Evolutionary conservation across 2,113 vertebrate species (phyloP), one percentile per base, ranked within the genome.

Genomic region (Dicerorhinus sumatrensis): DNA sequence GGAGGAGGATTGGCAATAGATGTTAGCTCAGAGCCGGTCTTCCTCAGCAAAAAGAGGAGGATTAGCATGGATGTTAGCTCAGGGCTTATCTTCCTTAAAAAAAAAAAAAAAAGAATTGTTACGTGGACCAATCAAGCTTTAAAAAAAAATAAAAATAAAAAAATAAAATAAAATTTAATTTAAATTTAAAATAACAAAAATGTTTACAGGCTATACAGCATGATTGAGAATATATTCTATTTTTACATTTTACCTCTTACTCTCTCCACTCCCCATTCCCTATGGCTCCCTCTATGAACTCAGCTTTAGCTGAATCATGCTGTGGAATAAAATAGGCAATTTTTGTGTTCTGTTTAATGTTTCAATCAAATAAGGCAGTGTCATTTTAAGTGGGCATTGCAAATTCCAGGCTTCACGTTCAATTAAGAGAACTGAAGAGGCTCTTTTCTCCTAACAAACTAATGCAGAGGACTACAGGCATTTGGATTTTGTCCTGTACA

Each of bases 401-500:
- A 94, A 90, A 98, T 93, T 63, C 72, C 33, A 89, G n/a, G 9
- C 69, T 81, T 96, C 88, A 56, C 63, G 93, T 96, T 97, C 95
- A 96, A 92, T 69, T 90, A 95, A 96, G 90, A 97, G 17, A 98
- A 80, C 23, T 13, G 14, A 85, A 27, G 76, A 97, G 25, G 31
- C 62, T 80, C 80, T 80, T 56, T 90, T 97, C 70, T 29, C 77
- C 54, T 89, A 85, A 39, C 33, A 80, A 39, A 93, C 62, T 63
- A 87, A 1, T 46, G 88, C 65, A 79, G 86, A 93, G 70, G 69
- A 58, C 82, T 5, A 77, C 2, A 88, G 91, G 73, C 70, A 29
- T 93, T 96, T 97, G 97, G 97, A 96, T 95, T 96, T 96, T 81
- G 54, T 98, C 72, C 83, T 96, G 36, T 97, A 95, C 21, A 95